Conservation (phyloP, 2,113 vertebrate species). For the Platichthys flesus region DNA sequence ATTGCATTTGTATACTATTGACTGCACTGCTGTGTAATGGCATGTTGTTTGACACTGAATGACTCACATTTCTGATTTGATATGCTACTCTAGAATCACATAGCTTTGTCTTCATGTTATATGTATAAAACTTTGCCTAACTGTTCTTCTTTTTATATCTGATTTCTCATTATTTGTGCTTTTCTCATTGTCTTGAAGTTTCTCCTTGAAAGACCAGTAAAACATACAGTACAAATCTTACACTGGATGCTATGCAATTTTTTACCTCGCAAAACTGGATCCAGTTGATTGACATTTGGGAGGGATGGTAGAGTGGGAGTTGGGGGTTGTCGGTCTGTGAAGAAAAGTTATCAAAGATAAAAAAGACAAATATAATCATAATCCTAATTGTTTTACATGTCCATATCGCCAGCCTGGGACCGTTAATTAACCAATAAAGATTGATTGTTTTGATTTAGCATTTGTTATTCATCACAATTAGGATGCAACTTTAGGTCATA, state of each 20-base stretch:
- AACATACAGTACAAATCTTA: background rate
- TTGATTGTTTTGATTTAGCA: no score
- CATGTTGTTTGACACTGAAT: constrained; percentile 62
- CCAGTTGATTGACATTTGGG: background rate
- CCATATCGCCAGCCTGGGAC: no score
- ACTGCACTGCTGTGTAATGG: constrained; percentile 41
- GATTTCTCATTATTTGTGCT: constrained; percentile 38
- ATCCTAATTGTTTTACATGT: no score
- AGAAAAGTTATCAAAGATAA: no score
- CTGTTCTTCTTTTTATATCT: constrained; percentile 18
- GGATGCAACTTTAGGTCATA: no score
- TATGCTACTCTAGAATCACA: constrained; percentile 36
- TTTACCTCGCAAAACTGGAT: background rate
- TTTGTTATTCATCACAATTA: no score
- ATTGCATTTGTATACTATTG: constrained; percentile 50
- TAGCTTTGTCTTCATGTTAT: constrained; percentile 33
- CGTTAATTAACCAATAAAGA: no score
- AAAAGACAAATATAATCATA: no score
- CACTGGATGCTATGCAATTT: background rate
- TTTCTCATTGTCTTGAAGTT: constrained; percentile 34
- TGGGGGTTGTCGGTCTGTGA: no score
- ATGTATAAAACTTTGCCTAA: constrained; percentile 33
- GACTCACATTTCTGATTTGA: constrained; percentile 31
- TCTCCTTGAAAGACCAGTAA: constrained; percentile 21
- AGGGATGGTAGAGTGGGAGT: no score